Evolutionary conservation across 2,888 invertebrate genomes (phyloP).

Genomic region (Hydriomena furcata): DNA sequence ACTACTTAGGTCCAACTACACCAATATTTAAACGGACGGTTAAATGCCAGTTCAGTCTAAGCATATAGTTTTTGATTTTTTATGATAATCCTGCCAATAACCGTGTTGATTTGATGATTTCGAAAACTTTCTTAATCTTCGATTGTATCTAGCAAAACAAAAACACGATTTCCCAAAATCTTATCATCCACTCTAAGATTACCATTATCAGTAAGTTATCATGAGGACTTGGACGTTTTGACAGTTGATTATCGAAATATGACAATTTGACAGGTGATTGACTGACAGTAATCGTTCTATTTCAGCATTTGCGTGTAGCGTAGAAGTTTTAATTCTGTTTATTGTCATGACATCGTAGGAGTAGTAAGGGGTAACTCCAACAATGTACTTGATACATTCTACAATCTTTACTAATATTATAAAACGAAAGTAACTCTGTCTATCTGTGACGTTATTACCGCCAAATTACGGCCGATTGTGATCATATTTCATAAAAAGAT

Average conservation of each 20-base stretch:
- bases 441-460: no score
- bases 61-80: no score
- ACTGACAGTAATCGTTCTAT: slow-evolving; percentile 44
- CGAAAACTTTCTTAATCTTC: slow-evolving; percentile 1
- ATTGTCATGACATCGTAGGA: no score
- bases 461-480: no score
- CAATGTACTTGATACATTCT: no score
- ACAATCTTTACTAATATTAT: no score
- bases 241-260: slow-evolving; percentile 60
- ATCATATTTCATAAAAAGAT: no score
- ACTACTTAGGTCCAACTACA: background rate
- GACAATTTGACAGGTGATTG: slow-evolving; percentile 61
- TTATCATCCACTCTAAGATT: slow-evolving; percentile 38
- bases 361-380: no score
- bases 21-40: background rate
- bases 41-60: background rate
- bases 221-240: slow-evolving; percentile 59
- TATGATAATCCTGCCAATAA: no score
- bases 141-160: slow-evolving; percentile 6
- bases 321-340: background rate
- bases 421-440: no score
- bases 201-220: slow-evolving; percentile 47
- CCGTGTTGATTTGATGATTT: no score
- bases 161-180: slow-evolving; percentile 37
- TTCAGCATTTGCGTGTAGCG: background rate